Base-by-base conservation (phyloP, 2,888 invertebrate genomes). In the Coremacera marginata region DNA sequence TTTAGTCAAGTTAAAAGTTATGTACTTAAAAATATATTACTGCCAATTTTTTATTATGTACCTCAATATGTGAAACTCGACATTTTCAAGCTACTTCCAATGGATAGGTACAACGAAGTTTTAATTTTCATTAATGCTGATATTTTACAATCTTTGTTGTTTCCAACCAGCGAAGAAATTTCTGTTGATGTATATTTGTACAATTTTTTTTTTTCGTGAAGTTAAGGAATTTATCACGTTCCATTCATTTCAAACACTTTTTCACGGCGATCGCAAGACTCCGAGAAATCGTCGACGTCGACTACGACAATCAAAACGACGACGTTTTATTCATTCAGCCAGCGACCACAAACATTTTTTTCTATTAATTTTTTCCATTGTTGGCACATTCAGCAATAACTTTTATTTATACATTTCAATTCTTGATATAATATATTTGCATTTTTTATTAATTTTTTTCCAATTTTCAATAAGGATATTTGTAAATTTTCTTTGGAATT, bases 171-270 rank as follows among this genome's bases (percentile, higher is more conserved):
- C 22, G 22, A 5, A 55, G 19, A 55, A 55, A 55, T 55, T 22
- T 55, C 60, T 71, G 11, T 71, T 57, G 52, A 70, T 19, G 22
- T 27, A 25, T 73, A 49, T 52, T 22, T 8, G 22, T 11, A 2
- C 3, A 72, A 49, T 62, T 55, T 52, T 55, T 52, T 52, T 11
- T 19, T 63, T 73, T 19, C 19, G 25, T n/a, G 31, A 31, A 71
- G 57, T 60, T 55, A 60, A 44, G 16, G 16, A 19, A 19, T 19
- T 76, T 76, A 51, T 62, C 51, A 62, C 51, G 44, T 78, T 72
- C 62, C 62, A 65, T 78, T 76, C 52, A 63, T 70, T 34, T 72
- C 62, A 62, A n/a, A 25, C 63, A 70, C 60, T 75, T 65, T 67
- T 52, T 67, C 25, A 63, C 60, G 34, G 62, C n/a, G 62, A 57